These are phyloP conservation scores for Polyommatus iphigenia DNA, from an alignment of 2,888 invertebrate genomes.

Conservation along the genomic window DNA sequence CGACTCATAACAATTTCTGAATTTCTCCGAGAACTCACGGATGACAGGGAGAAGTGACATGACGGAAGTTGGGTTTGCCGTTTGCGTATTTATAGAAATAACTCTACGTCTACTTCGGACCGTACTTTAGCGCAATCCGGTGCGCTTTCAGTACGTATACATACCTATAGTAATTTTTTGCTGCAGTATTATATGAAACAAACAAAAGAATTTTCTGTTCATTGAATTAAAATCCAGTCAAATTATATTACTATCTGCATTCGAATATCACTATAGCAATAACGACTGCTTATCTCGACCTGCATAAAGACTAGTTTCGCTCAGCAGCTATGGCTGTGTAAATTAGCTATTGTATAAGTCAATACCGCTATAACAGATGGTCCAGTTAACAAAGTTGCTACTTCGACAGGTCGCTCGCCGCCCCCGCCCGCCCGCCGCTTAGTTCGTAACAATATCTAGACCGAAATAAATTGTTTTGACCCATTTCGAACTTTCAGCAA, in stretches of 20 bases:
- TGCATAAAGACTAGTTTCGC: neutral
- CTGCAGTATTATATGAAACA: too few species aligned
- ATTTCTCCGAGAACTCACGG: too few species aligned
- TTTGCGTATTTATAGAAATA: too few species aligned
- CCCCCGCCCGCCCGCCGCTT: neutral
- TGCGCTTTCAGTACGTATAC: too few species aligned
- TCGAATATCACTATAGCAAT: neutral
- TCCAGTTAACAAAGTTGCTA: slow-evolving; percentile 24
- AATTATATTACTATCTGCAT: too few species aligned
- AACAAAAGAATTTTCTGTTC: neutral
- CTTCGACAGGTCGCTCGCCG: slow-evolving; percentile 20
- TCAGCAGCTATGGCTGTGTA: neutral
- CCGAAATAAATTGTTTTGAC: slow-evolving; percentile 27
- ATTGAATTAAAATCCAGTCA: too few species aligned
- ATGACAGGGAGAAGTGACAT: too few species aligned
- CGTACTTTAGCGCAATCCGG: too few species aligned
- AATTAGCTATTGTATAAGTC: slow-evolving; percentile 13
- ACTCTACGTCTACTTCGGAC: too few species aligned
- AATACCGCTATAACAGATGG: slow-evolving; percentile 22
- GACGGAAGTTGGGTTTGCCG: too few species aligned
- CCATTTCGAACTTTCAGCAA: slow-evolving; percentile 19
- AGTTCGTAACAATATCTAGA: slow-evolving; percentile 25
- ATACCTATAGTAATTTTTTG: too few species aligned
- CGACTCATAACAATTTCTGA: too few species aligned
- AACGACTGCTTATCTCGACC: neutral